Conservation (phyloP, 1,140 invertebrate genomes). For the Radopholus similis region DNA sequence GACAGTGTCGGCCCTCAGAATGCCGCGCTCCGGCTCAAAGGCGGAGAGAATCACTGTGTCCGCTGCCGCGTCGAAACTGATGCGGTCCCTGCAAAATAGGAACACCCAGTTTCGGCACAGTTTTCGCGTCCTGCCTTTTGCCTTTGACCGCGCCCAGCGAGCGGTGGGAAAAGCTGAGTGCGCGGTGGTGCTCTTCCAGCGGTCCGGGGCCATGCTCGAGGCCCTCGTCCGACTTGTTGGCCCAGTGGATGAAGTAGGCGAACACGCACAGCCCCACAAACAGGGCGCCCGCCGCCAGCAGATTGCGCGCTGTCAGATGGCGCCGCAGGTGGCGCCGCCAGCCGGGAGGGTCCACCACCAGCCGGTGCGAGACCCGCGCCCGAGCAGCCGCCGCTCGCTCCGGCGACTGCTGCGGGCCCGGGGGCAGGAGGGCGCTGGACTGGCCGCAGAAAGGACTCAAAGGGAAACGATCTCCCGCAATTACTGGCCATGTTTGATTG, state of each 20-base stretch:
- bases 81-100: conserved; percentile 10
- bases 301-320: conserved; percentile 11
- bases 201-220: neutral
- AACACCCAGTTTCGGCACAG: neutral
- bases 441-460: conserved; percentile 17
- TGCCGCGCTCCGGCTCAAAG: neutral
- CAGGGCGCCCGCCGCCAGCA: neutral
- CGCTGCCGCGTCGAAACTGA: conserved; percentile 9
- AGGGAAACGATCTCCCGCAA: neutral
- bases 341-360: neutral
- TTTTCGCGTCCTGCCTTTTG: neutral
- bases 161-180: neutral
- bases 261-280: neutral
- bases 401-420: no score
- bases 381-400: no score
- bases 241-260: neutral
- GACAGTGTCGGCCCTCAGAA: neutral
- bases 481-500: neutral
- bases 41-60: neutral
- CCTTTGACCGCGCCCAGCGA: neutral
- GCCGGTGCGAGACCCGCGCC: neutral
- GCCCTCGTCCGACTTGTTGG: conserved; percentile 3
- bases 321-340: neutral
- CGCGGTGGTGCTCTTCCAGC: conserved; percentile 3
- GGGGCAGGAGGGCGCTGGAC: neutral